phyloP scores from a whole-genome alignment of 2,113 vertebrate genomes.

The Carassius gibelio region DNA sequence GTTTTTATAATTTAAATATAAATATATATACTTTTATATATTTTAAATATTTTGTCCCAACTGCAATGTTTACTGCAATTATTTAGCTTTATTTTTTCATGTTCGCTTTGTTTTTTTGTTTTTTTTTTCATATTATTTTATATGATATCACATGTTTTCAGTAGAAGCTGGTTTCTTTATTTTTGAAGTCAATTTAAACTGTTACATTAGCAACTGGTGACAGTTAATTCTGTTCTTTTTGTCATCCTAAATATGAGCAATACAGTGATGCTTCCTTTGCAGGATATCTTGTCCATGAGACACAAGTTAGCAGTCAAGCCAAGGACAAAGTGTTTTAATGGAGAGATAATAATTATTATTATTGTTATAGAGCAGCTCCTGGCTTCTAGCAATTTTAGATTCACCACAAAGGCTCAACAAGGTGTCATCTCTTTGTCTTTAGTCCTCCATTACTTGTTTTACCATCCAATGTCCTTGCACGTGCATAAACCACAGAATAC shows the following conservation, averaged over 20 bases:
- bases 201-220: too few relatives aligned
- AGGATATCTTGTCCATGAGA: background rate
- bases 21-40: too few relatives aligned
- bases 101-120: too few relatives aligned
- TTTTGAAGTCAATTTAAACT: background rate
- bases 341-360: slow-evolving; percentile 6
- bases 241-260: background rate
- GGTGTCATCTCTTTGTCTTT: slow-evolving; percentile 7
- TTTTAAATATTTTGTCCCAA: too few relatives aligned
- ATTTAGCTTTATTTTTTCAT: too few relatives aligned
- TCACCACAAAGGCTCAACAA: slow-evolving; percentile 17
- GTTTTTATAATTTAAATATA: too few relatives aligned
- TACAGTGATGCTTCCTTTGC: background rate
- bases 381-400: slow-evolving; percentile 37
- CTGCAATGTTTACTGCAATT: too few relatives aligned
- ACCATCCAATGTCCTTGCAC: background rate
- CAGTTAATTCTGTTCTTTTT: too few relatives aligned
- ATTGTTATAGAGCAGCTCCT: background rate
- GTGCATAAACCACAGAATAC: background rate
- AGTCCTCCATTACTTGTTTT: slow-evolving; percentile 13
- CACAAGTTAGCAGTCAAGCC: slow-evolving; percentile 10
- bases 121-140: too few relatives aligned
- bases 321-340: slow-evolving; percentile 29
- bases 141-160: background rate
- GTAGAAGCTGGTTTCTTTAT: background rate